Percentiles rank a stretch among this genome's conserved stretches.
phyloP scores from a whole-genome alignment of 2,797 vertebrate genomes.

The Pitangus sulphuratus region DNA sequence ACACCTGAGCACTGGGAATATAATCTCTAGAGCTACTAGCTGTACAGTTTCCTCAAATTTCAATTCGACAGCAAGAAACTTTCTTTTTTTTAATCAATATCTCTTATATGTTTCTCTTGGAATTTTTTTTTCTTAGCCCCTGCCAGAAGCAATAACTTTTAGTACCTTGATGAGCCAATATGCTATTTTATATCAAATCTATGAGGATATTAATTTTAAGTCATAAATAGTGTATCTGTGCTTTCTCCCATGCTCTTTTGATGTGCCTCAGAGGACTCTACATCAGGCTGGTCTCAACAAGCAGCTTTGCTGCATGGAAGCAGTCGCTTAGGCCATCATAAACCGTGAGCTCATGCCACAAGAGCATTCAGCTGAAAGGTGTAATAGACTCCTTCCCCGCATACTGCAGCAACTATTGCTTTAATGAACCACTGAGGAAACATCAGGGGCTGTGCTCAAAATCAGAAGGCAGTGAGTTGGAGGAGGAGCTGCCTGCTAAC shows the following conservation, averaged over 20 bases:
- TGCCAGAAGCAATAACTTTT: constrained; percentile 26
- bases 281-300: fast-evolving
- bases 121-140: not conserved
- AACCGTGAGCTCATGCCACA: not conserved
- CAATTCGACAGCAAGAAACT: not conserved
- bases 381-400: not conserved
- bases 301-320: not conserved
- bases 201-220: constrained; percentile 19
- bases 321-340: not conserved
- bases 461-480: not conserved
- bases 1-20: not conserved
- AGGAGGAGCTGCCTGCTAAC: constrained; percentile 42
- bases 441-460: not conserved
- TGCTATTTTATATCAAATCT: constrained; percentile 32
- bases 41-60: not conserved
- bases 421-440: not conserved
- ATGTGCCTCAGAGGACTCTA: not conserved
- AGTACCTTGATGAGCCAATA: not conserved
- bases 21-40: not conserved
- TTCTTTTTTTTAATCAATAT: not conserved
- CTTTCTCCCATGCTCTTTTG: not conserved
- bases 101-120: not conserved
- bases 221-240: not conserved
- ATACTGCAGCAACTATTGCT: not conserved
- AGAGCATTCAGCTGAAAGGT: not conserved